Base-by-base conservation (phyloP, 2,888 invertebrate species). In the Bhutanitis thaidina region DNA sequence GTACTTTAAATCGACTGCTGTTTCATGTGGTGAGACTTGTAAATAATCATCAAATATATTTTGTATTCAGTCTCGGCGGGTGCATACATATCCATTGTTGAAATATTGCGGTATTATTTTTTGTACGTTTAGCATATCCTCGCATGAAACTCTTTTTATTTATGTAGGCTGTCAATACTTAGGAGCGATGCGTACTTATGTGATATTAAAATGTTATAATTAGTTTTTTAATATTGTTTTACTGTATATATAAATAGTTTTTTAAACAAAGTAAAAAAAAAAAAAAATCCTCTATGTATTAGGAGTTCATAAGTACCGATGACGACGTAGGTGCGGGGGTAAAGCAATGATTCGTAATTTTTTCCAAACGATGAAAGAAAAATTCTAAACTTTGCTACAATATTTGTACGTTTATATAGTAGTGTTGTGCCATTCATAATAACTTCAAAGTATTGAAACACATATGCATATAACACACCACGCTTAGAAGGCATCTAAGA, bases 1-100 rank as follows among this genome's bases (percentile, higher is more conserved):
- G 48, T 48, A 76, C 80, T 80, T 79, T 81, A 81, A 82, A 84
- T 79, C 83, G 83, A 86, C 87, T 87, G 86, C 83, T 75, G 84
- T 86, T 86, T 82, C 87, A 77, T 85, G 83, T 81, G 77, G 80
- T 77, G 80, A 80, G 77, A 80, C 76, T 75, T 76, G 71, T 75
- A 70, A 62, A 68, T 71, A 73, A 51, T 40, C 40, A 41, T 49
- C 41, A 49, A 49, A 49, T 48, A 47, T 48, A 43, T 49, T 39
- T 52, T 34, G n/a, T 34, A 34, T 34, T 44, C 49, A 51, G 52
- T 59, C 57, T 53, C 55, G 56, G 44, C 44, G 54, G 53, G 54
- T 38, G 38, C 53, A 40, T 54, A 49, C 47, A 52, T 41, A 43
- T 51, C 29, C 44, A 54, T 54, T 59, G 59, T 60, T 67, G 70